Evolutionary conservation across 53 echinoderm and acorn worm species (phyloP).

Genomic region (Actinopyga echinites): DNA sequence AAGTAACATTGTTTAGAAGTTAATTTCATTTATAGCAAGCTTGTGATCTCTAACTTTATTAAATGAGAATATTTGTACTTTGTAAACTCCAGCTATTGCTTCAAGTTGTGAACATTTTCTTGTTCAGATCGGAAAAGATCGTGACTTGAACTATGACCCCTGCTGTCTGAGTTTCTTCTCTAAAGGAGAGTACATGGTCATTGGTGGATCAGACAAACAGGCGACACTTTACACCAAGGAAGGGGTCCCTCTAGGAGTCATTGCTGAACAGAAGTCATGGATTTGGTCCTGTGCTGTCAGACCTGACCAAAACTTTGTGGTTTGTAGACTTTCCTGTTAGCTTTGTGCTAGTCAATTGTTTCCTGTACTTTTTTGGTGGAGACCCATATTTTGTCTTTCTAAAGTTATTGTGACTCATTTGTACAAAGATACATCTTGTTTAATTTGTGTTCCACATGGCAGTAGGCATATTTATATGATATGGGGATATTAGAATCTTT

Average conservation of each 20-base stretch:
- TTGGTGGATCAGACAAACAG: constrained; percentile 94
- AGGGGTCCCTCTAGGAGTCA: constrained; percentile 94
- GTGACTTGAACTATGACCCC: constrained; percentile 80
- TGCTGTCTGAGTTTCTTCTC: constrained; percentile 84
- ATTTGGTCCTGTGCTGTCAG: constrained; percentile 96
- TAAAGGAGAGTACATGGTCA: constrained; percentile 89
- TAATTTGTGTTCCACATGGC: no score
- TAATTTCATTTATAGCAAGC: no score
- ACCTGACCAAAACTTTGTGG: constrained; percentile 99
- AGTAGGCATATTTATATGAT: no score
- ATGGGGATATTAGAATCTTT: no score
- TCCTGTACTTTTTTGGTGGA: not conserved
- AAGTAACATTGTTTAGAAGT: no score
- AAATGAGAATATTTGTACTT: no score
- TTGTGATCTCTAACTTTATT: no score
- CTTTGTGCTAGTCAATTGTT: not conserved
- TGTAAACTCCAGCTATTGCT: no score
- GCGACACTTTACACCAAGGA: constrained; percentile 85
- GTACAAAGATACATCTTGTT: no score
- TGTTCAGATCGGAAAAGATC: constrained; percentile 71
- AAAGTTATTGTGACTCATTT: no score
- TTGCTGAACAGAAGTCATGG: constrained; percentile 98
- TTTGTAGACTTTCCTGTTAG: constrained; percentile 35
- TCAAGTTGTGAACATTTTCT: constrained; percentile 14
- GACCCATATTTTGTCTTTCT: no score